Conservation (phyloP, 53 echinoderm and acorn worm genomes). For the Temnopleurus reevesii region DNA sequence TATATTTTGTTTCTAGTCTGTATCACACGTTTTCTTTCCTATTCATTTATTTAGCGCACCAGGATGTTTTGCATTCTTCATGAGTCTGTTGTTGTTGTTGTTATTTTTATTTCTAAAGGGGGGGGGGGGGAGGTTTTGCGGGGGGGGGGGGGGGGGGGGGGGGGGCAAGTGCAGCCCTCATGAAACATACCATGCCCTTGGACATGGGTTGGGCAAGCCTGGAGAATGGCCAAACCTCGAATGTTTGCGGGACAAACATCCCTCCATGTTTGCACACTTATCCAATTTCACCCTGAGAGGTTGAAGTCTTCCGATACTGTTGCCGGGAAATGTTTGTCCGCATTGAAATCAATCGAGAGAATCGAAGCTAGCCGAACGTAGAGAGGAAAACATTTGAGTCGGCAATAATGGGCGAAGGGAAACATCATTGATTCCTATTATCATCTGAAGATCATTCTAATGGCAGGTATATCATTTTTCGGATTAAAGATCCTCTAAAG, state of each 20-base stretch:
- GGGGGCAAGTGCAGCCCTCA: neutral
- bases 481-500: too few species aligned
- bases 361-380: neutral
- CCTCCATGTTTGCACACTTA: slow-evolving; percentile 1
- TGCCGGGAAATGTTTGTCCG: slow-evolving; percentile 2
- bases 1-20: too few species aligned
- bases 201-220: neutral
- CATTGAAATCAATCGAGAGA: slow-evolving; percentile 30
- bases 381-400: neutral
- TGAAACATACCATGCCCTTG: neutral
- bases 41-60: too few species aligned
- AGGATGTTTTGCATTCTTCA: too few species aligned
- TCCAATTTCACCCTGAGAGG: neutral
- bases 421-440: neutral
- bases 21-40: too few species aligned
- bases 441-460: too few species aligned
- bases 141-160: neutral
- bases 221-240: slow-evolving; percentile 17
- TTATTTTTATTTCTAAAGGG: too few species aligned
- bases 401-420: neutral
- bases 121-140: neutral
- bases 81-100: too few species aligned
- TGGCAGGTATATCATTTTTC: neutral
- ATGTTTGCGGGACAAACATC: slow-evolving; percentile 55
- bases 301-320: slow-evolving; percentile 22